Evolutionary conservation across 2,113 vertebrate genomes (phyloP).

Genomic region (Heterochromis multidens): DNA sequence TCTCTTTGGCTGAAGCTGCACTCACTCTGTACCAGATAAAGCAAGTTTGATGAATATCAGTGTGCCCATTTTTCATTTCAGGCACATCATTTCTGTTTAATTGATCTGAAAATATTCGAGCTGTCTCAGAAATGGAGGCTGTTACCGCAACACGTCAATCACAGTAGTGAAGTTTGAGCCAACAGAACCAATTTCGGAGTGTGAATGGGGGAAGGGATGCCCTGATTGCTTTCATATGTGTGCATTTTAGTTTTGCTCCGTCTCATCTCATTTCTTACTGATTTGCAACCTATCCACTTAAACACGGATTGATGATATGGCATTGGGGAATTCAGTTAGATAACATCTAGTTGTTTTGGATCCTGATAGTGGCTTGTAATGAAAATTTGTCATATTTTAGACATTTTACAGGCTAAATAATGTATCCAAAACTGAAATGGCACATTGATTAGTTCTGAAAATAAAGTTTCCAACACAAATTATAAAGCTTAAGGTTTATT

Average conservation of each 20-base stretch:
- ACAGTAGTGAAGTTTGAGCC: constrained; percentile 5
- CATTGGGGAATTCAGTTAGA: background rate
- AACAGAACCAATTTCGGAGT: constrained; percentile 10
- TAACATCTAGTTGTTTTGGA: background rate
- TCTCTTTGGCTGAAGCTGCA: background rate
- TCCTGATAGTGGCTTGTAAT: background rate
- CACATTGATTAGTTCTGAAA: background rate
- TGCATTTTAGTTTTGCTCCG: background rate
- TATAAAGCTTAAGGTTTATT: background rate
- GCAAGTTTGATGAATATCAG: background rate
- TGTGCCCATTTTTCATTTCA: background rate
- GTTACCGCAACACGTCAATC: constrained; percentile 35
- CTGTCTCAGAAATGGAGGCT: constrained; percentile 14
- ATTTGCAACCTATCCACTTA: background rate
- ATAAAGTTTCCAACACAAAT: background rate
- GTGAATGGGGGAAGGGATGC: background rate
- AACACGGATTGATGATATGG: background rate
- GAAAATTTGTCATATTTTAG: background rate
- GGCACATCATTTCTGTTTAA: constrained; percentile 27
- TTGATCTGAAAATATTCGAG: constrained; percentile 38
- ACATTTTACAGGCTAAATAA: background rate
- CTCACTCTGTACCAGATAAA: background rate
- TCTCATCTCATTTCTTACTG: background rate
- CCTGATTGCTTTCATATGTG: constrained; percentile 59
- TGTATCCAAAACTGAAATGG: background rate